phyloP scores from a whole-genome alignment of 2,113 vertebrate species.

The Puntigrus tetrazona region DNA sequence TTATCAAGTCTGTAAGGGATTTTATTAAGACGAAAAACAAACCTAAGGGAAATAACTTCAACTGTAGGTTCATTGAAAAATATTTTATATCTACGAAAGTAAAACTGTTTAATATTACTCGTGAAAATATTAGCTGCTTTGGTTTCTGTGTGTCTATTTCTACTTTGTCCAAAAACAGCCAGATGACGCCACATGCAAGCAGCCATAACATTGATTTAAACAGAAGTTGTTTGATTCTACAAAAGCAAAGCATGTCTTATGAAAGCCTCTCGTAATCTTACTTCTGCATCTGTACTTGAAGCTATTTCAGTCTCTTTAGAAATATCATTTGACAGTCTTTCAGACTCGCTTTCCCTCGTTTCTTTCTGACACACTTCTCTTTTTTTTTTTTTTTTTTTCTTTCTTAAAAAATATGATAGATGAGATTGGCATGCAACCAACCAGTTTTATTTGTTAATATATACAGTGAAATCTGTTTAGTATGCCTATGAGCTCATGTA shows the following conservation, averaged over 20 bases:
- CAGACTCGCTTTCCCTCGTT: neutral
- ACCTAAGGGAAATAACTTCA: neutral
- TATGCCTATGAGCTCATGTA: constrained; percentile 12
- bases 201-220: constrained; percentile 13
- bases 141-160: constrained; percentile 29
- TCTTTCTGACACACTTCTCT: neutral
- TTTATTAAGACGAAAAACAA: neutral
- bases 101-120: neutral
- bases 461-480: neutral
- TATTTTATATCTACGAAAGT: constrained; percentile 10
- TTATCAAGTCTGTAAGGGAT: neutral
- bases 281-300: constrained; percentile 4
- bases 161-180: neutral
- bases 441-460: constrained; percentile 19
- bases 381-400: neutral
- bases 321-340: neutral
- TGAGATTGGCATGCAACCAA: neutral
- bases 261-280: neutral
- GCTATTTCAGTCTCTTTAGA: neutral
- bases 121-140: constrained; percentile 40
- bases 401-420: neutral
- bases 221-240: constrained; percentile 20
- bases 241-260: constrained; percentile 13
- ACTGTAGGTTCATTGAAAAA: neutral
- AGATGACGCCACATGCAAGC: constrained; percentile 6